Base-by-base conservation (phyloP, 92 coral and sea anemone species). In the Anthopleura xanthogrammica region DNA sequence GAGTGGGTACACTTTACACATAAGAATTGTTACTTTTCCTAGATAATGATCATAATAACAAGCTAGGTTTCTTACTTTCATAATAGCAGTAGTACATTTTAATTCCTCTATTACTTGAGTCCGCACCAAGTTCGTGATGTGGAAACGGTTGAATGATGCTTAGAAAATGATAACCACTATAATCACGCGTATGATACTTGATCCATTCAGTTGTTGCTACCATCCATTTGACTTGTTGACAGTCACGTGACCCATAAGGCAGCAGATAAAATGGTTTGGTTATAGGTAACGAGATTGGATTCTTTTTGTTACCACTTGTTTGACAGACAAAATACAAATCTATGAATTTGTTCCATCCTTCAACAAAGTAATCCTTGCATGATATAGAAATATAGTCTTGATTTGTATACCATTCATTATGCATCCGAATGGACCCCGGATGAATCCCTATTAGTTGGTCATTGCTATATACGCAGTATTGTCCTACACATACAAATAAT, bases 1-100 rank as follows among this genome's bases (percentile, higher is more conserved):
- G 5, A 43, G 50, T 29, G 36, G 50, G 50, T 43, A 79, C n/a
- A n/a, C n/a, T 52, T 74, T 89, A 82, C 89, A 86, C 36, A 29
- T 29, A 29, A 29, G 36, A 29, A 29, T 29, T 29, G 36, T 29
- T 29, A 29, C 36, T 29, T 1, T 29, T 29, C 36, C 36, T 29
- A 29, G 36, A 29, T 29, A 29, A 29, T 29, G 36, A 29, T 29
- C 36, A 29, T 29, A 29, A 29, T 29, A 29, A 29, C 36, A 29
- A 29, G 36, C 36, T 29, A 29, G 36, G 36, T 29, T 29, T 29
- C 36, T 22, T 72, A 71, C 76, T 71, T 23, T 72, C 41, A 72
- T 72, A 72, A 36, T 72, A 72, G 48, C 76, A 72, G 76, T 72
- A 72, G 29, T 29, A 24, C 50, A 72, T 24, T 1, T 16, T 72